Percentiles rank a stretch among this genome's conserved stretches.
Conservation (phyloP, 2,113 vertebrate species). For the Cromileptes altivelis region DNA sequence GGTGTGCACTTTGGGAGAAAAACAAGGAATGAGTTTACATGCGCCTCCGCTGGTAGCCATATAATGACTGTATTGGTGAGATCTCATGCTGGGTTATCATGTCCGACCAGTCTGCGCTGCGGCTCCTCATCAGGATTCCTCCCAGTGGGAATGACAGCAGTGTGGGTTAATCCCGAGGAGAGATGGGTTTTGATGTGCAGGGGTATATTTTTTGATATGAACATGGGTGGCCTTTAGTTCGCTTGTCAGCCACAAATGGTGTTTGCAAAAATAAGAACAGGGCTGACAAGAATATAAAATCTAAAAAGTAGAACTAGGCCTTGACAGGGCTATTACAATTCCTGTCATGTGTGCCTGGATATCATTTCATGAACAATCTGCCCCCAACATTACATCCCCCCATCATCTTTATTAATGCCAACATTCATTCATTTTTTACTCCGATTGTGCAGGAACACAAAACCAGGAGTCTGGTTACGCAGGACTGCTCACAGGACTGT, state of each 20-base stretch:
- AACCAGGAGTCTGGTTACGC: background rate
- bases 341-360: background rate
- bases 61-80: constrained; percentile 40
- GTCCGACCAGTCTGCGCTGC: constrained; percentile 38
- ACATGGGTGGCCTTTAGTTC: constrained; percentile 47
- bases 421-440: background rate
- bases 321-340: constrained; percentile 31
- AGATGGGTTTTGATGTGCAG: constrained; percentile 58
- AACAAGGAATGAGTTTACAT: constrained; percentile 14
- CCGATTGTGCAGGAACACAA: constrained; percentile 1
- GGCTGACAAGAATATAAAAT: constrained; percentile 42
- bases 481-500: background rate
- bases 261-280: constrained; percentile 31
- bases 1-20: background rate
- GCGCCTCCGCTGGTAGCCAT: constrained; percentile 31
- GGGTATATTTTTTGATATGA: constrained; percentile 48
- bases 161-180: constrained; percentile 51
- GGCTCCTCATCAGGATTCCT: constrained; percentile 53
- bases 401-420: constrained; percentile 37
- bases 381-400: constrained; percentile 5
- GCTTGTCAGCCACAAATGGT: constrained; percentile 44
- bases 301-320: constrained; percentile 27
- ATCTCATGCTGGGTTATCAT: constrained; percentile 61
- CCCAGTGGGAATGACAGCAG: constrained; percentile 52
- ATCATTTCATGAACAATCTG: constrained; percentile 41